Evolutionary conservation across 2,888 invertebrate genomes (phyloP).

Genomic region (Shargacucullia verbasci): DNA sequence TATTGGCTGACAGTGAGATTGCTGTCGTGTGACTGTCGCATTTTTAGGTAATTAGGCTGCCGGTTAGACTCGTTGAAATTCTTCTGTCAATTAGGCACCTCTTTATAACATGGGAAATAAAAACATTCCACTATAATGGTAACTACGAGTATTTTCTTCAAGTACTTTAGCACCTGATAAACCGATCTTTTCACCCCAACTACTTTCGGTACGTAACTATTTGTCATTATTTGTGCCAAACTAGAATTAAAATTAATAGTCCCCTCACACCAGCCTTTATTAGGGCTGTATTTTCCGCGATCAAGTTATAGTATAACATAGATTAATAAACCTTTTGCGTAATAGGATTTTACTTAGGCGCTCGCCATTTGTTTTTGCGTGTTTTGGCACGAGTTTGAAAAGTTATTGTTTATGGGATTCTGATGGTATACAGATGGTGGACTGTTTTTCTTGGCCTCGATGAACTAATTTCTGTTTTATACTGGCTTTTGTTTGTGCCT

Average conservation of each 20-base stretch:
- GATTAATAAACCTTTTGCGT: constrained; percentile 5
- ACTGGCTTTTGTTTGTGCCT: not conserved
- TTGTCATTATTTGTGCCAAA: no score
- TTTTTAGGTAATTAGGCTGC: no score
- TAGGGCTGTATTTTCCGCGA: not conserved
- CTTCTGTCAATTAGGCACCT: no score
- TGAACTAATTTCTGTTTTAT: not conserved
- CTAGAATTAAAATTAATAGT: constrained; percentile 3
- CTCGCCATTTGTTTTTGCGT: constrained; percentile 10
- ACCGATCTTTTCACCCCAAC: no score
- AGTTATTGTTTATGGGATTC: constrained; percentile 5
- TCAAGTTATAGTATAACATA: not conserved
- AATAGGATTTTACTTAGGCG: constrained; percentile 14
- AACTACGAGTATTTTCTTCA: no score
- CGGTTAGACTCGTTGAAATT: no score
- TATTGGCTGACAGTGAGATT: no score
- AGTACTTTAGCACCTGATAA: no score
- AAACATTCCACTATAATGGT: no score
- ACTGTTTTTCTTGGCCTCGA: not conserved
- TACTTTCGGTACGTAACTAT: no score
- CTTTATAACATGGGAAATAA: no score
- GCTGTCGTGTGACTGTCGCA: no score
- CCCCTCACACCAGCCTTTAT: not conserved
- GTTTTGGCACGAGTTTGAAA: not conserved
- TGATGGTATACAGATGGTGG: constrained; percentile 4